phyloP scores from a whole-genome alignment of 2,797 vertebrate species.

The Ctenopoma multispine region DNA sequence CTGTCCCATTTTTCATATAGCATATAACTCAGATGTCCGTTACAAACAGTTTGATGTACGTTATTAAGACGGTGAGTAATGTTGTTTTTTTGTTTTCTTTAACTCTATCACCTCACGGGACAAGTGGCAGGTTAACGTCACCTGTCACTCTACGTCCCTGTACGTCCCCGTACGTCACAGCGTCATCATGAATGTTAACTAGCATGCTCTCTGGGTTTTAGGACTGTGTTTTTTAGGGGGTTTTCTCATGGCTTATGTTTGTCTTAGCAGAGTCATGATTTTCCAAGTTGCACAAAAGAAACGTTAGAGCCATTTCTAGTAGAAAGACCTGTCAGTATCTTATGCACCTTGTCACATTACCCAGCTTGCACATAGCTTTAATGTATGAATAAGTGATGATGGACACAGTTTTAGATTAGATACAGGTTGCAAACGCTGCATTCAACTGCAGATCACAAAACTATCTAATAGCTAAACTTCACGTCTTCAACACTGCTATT shows the following conservation, averaged over 20 bases:
- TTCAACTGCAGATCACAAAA: background rate
- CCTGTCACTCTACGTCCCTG: background rate
- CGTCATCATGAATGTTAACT: background rate
- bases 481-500: too few relatives aligned
- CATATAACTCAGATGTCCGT: background rate
- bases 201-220: background rate
- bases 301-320: background rate
- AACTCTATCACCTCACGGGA: background rate
- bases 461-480: background rate
- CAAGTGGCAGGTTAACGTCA: background rate
- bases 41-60: background rate
- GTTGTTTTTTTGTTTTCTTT: background rate
- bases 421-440: background rate
- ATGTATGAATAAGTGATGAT: slow-evolving; percentile 7
- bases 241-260: slow-evolving; percentile 19
- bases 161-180: background rate
- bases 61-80: too few relatives aligned
- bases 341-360: slow-evolving; percentile 21
- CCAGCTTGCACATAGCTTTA: background rate
- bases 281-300: background rate
- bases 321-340: slow-evolving; percentile 10
- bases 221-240: background rate
- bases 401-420: slow-evolving; percentile 1
- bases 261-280: background rate
- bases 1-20: background rate